phyloP scores from a whole-genome alignment of 2,888 invertebrate genomes.

The Gasteruption jaculator region DNA sequence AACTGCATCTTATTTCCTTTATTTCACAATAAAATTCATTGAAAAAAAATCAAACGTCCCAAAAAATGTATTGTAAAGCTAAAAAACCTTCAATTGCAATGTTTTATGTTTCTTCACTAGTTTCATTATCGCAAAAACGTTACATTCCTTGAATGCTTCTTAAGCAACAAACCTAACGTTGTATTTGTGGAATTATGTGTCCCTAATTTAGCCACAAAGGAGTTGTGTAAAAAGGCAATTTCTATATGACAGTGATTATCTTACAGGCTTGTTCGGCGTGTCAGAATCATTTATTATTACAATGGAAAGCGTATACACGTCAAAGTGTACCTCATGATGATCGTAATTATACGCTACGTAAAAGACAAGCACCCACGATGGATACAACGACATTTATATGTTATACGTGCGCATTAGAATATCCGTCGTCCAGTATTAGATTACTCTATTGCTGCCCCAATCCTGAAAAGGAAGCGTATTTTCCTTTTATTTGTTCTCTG shows the following conservation, averaged over 20 bases:
- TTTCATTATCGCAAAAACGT: too few relatives aligned
- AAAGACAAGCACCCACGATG: constrained; percentile 64
- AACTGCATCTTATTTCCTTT: too few relatives aligned
- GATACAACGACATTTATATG: constrained; percentile 77
- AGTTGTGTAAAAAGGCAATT: too few relatives aligned
- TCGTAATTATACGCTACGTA: constrained; percentile 76
- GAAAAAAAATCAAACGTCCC: too few relatives aligned
- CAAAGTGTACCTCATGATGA: constrained; percentile 72
- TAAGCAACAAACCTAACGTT: background rate
- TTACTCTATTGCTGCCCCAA: constrained; percentile 81
- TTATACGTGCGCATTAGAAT: constrained; percentile 82
- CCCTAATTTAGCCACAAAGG: too few relatives aligned
- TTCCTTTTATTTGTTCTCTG: constrained; percentile 80
- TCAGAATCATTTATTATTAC: constrained; percentile 78
- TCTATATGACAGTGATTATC: too few relatives aligned
- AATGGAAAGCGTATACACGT: constrained; percentile 76
- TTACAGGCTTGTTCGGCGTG: constrained; percentile 78
- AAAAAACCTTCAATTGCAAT: too few relatives aligned
- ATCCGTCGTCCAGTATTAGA: constrained; percentile 74
- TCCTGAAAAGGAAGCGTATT: constrained; percentile 83
- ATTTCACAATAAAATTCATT: too few relatives aligned
- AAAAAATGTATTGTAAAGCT: too few relatives aligned
- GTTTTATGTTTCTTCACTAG: too few relatives aligned
- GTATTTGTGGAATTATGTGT: too few relatives aligned
- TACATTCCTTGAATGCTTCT: too few relatives aligned